Conservation (phyloP, 53 echinoderm and acorn worm genomes). For the Crossaster papposus region DNA sequence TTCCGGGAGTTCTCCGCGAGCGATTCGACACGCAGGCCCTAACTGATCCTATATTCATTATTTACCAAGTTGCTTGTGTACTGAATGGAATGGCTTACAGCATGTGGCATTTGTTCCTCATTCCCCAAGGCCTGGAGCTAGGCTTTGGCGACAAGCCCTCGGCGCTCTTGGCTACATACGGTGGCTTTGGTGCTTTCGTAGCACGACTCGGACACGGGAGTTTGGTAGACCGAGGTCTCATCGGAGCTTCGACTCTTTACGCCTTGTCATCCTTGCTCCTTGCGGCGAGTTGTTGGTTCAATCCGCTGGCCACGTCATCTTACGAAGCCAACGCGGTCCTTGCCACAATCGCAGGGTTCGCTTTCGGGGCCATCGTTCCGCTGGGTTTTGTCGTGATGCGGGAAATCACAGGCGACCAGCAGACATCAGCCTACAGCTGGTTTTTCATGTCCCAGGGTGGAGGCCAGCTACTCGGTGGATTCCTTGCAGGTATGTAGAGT, state of each 20-base stretch:
- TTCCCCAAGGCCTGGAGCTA: conserved; percentile 34
- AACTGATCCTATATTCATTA: background rate
- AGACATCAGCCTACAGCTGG: conserved; percentile 30
- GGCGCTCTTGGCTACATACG: conserved; percentile 26
- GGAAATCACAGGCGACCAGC: conserved; percentile 1
- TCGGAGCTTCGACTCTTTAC: background rate
- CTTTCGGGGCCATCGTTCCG: background rate
- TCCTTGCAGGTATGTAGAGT: conserved; percentile 27
- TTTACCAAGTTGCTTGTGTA: conserved; percentile 2
- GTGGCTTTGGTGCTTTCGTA: background rate
- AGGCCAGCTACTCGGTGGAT: conserved; percentile 1
- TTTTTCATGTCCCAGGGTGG: background rate
- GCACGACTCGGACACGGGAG: conserved; percentile 39
- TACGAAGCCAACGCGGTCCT: background rate
- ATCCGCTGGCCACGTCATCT: conserved; percentile 1
- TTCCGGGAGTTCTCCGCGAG: background rate
- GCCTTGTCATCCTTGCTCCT: background rate
- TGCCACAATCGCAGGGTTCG: background rate
- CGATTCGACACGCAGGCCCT: background rate
- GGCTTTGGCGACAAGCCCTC: conserved; percentile 3
- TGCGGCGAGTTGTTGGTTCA: background rate
- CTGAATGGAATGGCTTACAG: background rate
- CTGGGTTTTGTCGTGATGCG: background rate
- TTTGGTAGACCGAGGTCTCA: conserved; percentile 11
- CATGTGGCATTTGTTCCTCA: conserved; percentile 48